Evolutionary conservation across 2,888 invertebrate species (phyloP).

Genomic region (Cacoxenus indagator): DNA sequence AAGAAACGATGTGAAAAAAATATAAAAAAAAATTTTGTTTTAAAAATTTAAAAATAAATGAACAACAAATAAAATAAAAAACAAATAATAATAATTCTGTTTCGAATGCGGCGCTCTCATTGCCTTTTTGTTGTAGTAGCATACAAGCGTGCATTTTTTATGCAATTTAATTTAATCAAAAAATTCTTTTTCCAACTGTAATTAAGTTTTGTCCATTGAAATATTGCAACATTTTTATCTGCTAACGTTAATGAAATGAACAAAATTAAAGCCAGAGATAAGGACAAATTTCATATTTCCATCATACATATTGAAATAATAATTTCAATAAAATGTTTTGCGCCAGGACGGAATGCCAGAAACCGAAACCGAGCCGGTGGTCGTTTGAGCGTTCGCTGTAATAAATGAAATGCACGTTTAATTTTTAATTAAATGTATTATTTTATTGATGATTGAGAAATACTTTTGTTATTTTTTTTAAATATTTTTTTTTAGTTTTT

Average conservation of each 20-base stretch:
- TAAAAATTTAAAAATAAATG: too few species aligned
- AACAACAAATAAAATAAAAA: neutral
- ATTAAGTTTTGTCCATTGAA: constrained; percentile 51
- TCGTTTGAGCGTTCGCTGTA: neutral
- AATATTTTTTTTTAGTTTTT: neutral
- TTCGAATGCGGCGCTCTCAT: neutral
- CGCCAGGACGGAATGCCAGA: neutral
- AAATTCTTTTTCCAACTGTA: constrained; percentile 35
- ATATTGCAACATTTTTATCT: constrained; percentile 29
- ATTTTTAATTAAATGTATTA: constrained; percentile 59
- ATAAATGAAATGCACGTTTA: constrained; percentile 45
- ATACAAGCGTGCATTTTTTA: neutral
- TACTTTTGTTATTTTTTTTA: neutral
- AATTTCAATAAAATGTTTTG: constrained; percentile 44
- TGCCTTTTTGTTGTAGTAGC: neutral
- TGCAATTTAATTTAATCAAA: constrained; percentile 19
- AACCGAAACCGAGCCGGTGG: neutral
- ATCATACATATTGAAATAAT: constrained; percentile 37
- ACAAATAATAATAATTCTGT: neutral
- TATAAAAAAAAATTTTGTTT: neutral
- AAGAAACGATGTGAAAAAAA: neutral
- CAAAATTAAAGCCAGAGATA: neutral
- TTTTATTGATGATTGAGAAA: constrained; percentile 43
- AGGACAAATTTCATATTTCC: neutral
- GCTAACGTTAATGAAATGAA: constrained; percentile 15